Conservation (phyloP, 2,888 invertebrate genomes). For the Polyommatus icarus region DNA sequence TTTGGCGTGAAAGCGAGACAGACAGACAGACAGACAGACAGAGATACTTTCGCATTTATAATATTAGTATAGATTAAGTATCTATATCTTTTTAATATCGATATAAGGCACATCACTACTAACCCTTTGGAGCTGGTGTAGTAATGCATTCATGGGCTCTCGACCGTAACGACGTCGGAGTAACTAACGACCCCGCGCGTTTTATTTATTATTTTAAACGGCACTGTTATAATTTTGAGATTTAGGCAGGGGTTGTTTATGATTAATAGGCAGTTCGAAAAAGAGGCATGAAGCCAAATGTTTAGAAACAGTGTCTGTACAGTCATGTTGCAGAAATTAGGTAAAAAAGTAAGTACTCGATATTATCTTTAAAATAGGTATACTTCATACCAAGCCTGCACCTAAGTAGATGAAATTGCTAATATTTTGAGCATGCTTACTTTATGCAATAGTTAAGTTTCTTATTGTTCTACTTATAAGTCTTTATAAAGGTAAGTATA, state of each 20-base stretch:
- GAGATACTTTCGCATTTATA: too few relatives aligned
- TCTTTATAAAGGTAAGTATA: too few relatives aligned
- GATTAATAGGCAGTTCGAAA: background rate
- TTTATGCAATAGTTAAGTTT: too few relatives aligned
- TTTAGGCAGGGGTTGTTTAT: conserved; percentile 44
- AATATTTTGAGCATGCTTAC: too few relatives aligned
- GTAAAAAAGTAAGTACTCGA: too few relatives aligned
- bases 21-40: too few relatives aligned
- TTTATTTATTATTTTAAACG: conserved; percentile 75
- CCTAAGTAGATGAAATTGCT: too few relatives aligned
- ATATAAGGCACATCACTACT: conserved; percentile 40
- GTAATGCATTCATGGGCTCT: conserved; percentile 77
- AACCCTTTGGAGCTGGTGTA: conserved; percentile 60
- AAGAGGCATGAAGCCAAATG: background rate
- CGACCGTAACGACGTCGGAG: conserved; percentile 73
- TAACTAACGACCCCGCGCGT: conserved; percentile 63
- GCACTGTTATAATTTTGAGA: conserved; percentile 60
- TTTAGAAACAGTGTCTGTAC: background rate
- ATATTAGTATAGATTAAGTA: too few relatives aligned
- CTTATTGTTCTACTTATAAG: too few relatives aligned
- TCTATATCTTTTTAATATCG: conserved; percentile 33
- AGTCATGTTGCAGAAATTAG: background rate
- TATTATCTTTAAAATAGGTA: too few relatives aligned
- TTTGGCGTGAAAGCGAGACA: too few relatives aligned
- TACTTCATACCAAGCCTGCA: too few relatives aligned